phyloP scores from a whole-genome alignment of 2,888 invertebrate genomes.

The Andrena camellia region DNA sequence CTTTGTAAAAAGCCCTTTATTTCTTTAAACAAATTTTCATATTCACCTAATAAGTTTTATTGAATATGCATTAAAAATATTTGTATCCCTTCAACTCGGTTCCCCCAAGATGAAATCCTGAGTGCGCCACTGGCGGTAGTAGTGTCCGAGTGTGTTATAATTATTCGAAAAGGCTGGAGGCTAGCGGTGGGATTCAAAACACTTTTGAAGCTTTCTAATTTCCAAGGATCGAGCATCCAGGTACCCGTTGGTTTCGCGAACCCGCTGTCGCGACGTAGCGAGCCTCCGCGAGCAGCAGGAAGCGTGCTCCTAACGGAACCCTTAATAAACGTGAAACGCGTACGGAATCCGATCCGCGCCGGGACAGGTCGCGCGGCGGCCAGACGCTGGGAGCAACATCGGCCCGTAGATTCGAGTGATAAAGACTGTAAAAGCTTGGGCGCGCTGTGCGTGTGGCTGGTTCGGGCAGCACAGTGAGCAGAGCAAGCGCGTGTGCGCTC shows the following conservation, averaged over 20 bases:
- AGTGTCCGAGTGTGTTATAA: too few relatives aligned
- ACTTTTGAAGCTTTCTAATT: too few relatives aligned
- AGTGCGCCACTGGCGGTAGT: too few relatives aligned
- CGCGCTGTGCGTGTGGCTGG: conserved; percentile 72
- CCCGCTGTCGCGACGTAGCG: neutral
- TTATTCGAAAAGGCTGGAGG: too few relatives aligned
- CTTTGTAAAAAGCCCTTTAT: too few relatives aligned
- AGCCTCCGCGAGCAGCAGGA: conserved; percentile 66
- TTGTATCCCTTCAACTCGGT: too few relatives aligned
- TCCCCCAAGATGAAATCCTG: too few relatives aligned
- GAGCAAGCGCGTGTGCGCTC: conserved; percentile 78
- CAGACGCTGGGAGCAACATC: conserved; percentile 35
- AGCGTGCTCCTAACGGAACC: conserved; percentile 73
- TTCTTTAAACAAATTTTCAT: too few relatives aligned
- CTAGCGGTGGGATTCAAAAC: too few relatives aligned
- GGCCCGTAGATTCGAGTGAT: conserved; percentile 75
- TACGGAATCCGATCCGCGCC: conserved; percentile 57
- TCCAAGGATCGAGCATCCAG: too few relatives aligned
- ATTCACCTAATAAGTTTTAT: too few relatives aligned
- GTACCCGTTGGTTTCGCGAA: neutral
- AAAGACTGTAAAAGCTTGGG: conserved; percentile 72
- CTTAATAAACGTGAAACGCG: conserved; percentile 76
- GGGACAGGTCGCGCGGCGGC: conserved; percentile 2
- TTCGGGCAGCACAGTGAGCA: conserved; percentile 78
- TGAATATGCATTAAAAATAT: too few relatives aligned